Base-by-base conservation (phyloP, 1,140 invertebrate species). In the Globodera rostochiensis region DNA sequence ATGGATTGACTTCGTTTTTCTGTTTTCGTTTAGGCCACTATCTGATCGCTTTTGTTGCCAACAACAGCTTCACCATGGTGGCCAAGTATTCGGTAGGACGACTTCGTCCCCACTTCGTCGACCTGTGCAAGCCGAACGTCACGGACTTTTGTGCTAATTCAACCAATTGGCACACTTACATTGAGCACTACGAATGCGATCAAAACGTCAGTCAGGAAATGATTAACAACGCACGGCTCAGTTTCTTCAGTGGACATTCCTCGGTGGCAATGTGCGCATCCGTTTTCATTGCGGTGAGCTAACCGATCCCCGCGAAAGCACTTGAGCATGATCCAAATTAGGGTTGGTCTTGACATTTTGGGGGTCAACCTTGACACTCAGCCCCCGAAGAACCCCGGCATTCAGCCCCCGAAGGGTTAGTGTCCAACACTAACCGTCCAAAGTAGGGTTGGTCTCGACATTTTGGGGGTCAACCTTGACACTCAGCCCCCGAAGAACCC, bases 21-120 rank as follows among this genome's bases (percentile, higher is more conserved):
- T 57, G 36, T 75, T 47, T 75, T 82, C 19, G 78, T 80, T 25
- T 11, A 84, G 83, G 83, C 8, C 81, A 84, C n/a, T 79, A 50
- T 46, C n/a, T 80, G 36, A 15, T 85, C 15, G 70, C 67, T 13
- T 45, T 84, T 9, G 19, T 76, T 36, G 71, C 69, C 53, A 84
- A 71, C n/a, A 21, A 64, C 4, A 86, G 64, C 36, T 71, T 84
- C 21, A 84, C 83, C 25, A 50, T 78, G 19, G 95, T 97, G 87
- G 93, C 94, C 49, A 97, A 98, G 90, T 96, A 96, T 82, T 93
- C 93, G 3, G 93, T 97, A 80, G 96, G 96, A 45, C 92, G 95
- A 76, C 90, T 97, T 74, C 91, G 96, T n/a, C 96, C 96, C 13
- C 95, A 98, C 91, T 98, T 97, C 91, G 92, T 95, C 80, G 91